Base-by-base conservation (phyloP, 2,113 vertebrate species). In the Rhinopomastus cyanomelas region DNA sequence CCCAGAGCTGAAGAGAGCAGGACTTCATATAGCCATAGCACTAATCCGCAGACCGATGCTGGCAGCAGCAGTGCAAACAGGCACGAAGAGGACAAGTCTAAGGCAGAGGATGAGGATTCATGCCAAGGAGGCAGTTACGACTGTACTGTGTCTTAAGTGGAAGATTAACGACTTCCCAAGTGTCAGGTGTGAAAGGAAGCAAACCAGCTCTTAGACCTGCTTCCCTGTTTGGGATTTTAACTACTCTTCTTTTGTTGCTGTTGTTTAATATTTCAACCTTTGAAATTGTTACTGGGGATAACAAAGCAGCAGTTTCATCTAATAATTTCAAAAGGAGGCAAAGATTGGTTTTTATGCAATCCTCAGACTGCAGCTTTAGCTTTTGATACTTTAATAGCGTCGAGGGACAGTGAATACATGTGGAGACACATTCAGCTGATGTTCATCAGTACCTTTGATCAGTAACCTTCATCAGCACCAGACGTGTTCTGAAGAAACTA, bases 101-200 rank as follows among this genome's bases (percentile, higher is more conserved):
- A 96, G 61, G 78, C 92, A 12, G 96, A 98, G 10, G 98, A 98
- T 52, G 96, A 99, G 44, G 98, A 98, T 80, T 92, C 91, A 18
- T 97, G 98, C 39, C 98, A 98, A 52, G 98, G 99, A 85, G 98
- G 98, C 32, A 95, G 97, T 80, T 99, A 99, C 1, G 99, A 99
- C 97, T 99, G 99, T 96, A 97, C 96, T 68, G 96, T 99, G 92
- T 99, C 98, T 77, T 99, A 98, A 98, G 34, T 1, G 16, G 56
- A 92, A 82, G 49, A 12, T 11, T 22, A 88, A 78, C 65, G 71
- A 95, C 92, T 88, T 92, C 85, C 81, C 73, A 68, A 76, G 56
- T 80, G 85, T 92, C 95, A 94, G 91, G 81, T 83, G 82, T 92
- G 79, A 91, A 77, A 94, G 81, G 74, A 95, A 93, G 86, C 78